A percentile compares a stretch with the other conserved stretches of the same genome.
phyloP scores from a whole-genome alignment of 2,888 invertebrate species.

The Oscheius onirici region DNA sequence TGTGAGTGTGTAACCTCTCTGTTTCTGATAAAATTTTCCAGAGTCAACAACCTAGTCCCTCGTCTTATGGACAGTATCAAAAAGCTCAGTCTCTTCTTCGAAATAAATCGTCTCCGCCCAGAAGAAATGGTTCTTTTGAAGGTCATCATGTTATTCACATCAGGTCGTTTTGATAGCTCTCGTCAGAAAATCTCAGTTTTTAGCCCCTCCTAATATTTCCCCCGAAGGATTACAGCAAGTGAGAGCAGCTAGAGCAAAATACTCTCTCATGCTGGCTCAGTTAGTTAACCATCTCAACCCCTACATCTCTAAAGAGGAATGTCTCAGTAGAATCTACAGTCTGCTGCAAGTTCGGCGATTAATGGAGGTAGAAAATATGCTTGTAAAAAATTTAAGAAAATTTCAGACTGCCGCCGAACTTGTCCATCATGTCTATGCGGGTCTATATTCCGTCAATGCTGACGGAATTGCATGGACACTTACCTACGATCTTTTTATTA shows the following conservation, averaged over 20 bases:
- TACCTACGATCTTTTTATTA: slow-evolving; percentile 14
- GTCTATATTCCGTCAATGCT: neutral
- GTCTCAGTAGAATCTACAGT: neutral
- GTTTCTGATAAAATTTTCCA: neutral
- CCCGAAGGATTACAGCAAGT: neutral
- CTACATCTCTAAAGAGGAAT: neutral
- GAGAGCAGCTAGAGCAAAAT: neutral
- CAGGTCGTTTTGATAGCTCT: neutral
- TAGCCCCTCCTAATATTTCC: slow-evolving; percentile 1
- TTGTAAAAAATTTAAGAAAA: neutral
- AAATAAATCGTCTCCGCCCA: neutral
- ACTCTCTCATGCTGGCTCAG: neutral
- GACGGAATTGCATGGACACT: neutral
- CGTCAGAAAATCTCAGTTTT: neutral
- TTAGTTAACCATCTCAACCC: neutral
- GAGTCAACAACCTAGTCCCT: neutral
- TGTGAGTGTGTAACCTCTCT: neutral
- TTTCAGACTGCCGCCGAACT: neutral
- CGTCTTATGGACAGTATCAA: neutral
- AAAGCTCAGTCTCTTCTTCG: neutral
- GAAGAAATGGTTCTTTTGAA: slow-evolving; percentile 17
- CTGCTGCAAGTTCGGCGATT: neutral
- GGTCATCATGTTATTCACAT: neutral
- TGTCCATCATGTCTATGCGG: slow-evolving; percentile 10
- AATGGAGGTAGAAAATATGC: neutral